phyloP scores from a whole-genome alignment of 2,888 invertebrate species.

The Hirtodrosophila alboralis region DNA sequence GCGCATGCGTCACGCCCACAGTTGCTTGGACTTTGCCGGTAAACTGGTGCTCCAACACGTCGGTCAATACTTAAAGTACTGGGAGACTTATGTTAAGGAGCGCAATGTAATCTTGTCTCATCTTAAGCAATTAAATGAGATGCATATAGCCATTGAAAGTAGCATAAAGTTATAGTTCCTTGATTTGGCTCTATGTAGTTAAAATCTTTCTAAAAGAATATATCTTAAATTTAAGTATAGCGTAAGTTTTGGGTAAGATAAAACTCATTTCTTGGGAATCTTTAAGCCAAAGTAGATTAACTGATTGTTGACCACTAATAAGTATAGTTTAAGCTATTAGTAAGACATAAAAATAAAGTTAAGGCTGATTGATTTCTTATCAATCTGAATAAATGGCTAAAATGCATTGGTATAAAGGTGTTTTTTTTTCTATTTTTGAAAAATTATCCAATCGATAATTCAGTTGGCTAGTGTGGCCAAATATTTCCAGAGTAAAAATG shows the following conservation, averaged over 20 bases:
- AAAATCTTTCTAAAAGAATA: slow-evolving; percentile 10
- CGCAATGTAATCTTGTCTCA: slow-evolving; percentile 63
- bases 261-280: slow-evolving; percentile 12
- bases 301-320: slow-evolving; percentile 21
- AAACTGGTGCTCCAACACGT: slow-evolving; percentile 72
- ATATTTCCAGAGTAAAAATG: too few relatives aligned
- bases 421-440: too few relatives aligned
- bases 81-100: slow-evolving; percentile 72
- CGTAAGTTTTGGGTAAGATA: slow-evolving; percentile 17
- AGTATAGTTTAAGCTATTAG: slow-evolving; percentile 27
- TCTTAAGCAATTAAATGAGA: slow-evolving; percentile 70
- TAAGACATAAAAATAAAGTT: slow-evolving; percentile 11
- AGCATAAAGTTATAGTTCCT: slow-evolving; percentile 57
- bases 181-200: not conserved
- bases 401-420: too few relatives aligned
- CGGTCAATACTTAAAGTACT: slow-evolving; percentile 69
- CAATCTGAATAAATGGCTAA: too few relatives aligned
- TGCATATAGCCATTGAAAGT: slow-evolving; percentile 71
- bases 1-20: slow-evolving; percentile 53
- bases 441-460: too few relatives aligned
- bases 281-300: slow-evolving; percentile 25
- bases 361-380: not conserved
- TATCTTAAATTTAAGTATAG: slow-evolving; percentile 27
- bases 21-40: slow-evolving; percentile 75
- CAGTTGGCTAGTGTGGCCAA: too few relatives aligned